Evolutionary conservation across 2,888 invertebrate genomes (phyloP).

Genomic region (Adelphocoris suturalis): DNA sequence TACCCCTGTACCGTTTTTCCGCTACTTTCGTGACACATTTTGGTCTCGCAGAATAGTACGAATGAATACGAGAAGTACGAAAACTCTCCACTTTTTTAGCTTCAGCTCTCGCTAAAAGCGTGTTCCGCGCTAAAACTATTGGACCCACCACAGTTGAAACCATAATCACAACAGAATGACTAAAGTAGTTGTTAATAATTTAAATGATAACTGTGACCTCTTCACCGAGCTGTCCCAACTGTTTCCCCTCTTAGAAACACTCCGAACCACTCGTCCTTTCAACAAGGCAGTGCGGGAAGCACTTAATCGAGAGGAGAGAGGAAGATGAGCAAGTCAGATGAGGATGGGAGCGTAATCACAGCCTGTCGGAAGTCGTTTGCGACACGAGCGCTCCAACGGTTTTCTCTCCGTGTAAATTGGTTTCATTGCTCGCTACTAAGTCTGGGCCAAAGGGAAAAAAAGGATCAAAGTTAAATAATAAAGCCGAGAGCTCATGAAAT

Average conservation of each 20-base stretch:
- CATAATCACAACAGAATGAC: too few relatives aligned
- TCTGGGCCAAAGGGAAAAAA: not conserved
- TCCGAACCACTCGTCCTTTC: not conserved
- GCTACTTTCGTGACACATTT: too few relatives aligned
- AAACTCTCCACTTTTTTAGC: too few relatives aligned
- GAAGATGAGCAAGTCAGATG: not conserved
- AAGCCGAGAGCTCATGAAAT: not conserved
- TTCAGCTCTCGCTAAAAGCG: too few relatives aligned
- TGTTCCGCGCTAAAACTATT: too few relatives aligned
- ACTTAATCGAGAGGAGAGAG: not conserved
- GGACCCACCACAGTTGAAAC: too few relatives aligned
- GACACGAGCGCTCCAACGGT: constrained; percentile 19
- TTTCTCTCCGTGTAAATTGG: constrained; percentile 11
- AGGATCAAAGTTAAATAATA: not conserved
- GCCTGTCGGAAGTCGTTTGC: constrained; percentile 14
- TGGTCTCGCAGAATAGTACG: too few relatives aligned
- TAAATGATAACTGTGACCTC: not conserved
- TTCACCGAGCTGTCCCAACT: not conserved
- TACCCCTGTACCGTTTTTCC: too few relatives aligned
- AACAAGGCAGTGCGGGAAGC: not conserved
- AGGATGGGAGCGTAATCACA: constrained; percentile 29
- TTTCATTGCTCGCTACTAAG: constrained; percentile 10
- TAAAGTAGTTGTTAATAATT: too few relatives aligned
- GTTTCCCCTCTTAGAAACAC: not conserved
- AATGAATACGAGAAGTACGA: too few relatives aligned